A percentile compares a stretch with the other conserved stretches of the same genome.
These are phyloP conservation scores for Cyclophora albipunctata DNA, from an alignment of 2,888 invertebrate genomes.

Conservation along the genomic window DNA sequence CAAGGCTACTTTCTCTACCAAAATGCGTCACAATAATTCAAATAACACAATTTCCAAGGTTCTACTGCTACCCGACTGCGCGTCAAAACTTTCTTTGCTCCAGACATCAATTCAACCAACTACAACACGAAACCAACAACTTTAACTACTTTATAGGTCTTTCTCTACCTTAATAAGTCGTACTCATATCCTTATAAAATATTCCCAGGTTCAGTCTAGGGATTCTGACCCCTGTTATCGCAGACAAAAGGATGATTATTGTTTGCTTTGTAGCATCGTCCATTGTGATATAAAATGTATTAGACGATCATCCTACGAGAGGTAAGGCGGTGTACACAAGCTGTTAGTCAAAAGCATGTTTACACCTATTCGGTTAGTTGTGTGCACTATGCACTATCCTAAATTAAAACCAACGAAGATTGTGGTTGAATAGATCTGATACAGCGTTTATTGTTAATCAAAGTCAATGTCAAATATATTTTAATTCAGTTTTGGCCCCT, in stretches of 20 bases:
- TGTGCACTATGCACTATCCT: conserved; percentile 39
- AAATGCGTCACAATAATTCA: too few species aligned
- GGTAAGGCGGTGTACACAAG: conserved; percentile 27
- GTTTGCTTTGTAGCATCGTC: conserved; percentile 11
- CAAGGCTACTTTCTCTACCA: too few species aligned
- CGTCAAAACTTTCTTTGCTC: too few species aligned
- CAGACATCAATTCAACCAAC: too few species aligned
- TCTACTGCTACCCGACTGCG: too few species aligned
- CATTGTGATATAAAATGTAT: conserved; percentile 32
- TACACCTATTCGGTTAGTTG: conserved; percentile 23
- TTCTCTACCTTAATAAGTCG: conserved; percentile 16
- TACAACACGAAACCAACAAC: not conserved
- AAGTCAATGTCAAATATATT: conserved; percentile 4
- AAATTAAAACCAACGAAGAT: conserved; percentile 30
- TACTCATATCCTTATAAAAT: conserved; percentile 23
- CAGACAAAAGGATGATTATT: not conserved
- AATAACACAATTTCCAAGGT: too few species aligned
- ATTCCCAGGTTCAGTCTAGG: not conserved
- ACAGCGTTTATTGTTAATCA: not conserved
- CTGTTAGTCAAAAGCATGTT: conserved; percentile 44
- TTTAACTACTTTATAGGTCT: conserved; percentile 23
- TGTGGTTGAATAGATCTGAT: conserved; percentile 19
- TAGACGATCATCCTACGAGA: conserved; percentile 29
- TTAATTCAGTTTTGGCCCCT: not conserved
- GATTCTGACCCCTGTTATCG: too few species aligned